Base-by-base conservation (phyloP, 2,797 vertebrate species). In the Alfaro cultratus region DNA sequence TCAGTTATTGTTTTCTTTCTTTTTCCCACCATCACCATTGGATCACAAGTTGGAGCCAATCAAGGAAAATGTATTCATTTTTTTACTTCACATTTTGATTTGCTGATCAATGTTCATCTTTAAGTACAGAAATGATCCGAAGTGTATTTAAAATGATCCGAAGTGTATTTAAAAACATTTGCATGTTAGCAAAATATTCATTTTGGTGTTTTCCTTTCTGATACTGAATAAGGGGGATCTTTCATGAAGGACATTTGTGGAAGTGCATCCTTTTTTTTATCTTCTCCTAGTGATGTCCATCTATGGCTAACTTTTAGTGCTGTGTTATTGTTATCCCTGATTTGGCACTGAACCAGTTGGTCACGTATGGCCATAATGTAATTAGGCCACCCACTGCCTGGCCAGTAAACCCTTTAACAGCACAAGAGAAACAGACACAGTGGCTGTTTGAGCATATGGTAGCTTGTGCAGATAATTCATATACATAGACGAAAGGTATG, bases 381-480 rank as follows among this genome's bases (percentile, higher is more conserved):
- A 95, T 95, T 94, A 94, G 85, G 85, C 82, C 83, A 82, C 88
- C 87, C 88, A 90, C 87, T 49, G 88, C 91, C 91, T 87, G 92
- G 78, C 85, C 90, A 78, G 83, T 92, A 93, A 94, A 93, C 91
- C 89, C 77, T 82, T 86, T 92, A 91, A 92, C 83, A 82, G 83
- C 89, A 88, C 90, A 74, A 83, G 80, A 43, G 79, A 83, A 72
- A 77, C 60, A 2, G 46, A 77, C 83, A 85, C 77, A 80, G 39
- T 15, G 83, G 51, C 79, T 82, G 41, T 72, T 90, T 82, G 84
- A 75, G 84, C 76, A 78, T 75, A 83, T 73, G 68, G 83, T 78
- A 80, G 49, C 80, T 86, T 73, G 78, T 85, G 29, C 29, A 62
- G 29, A 34, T 34, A 62, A 62, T 68, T 68, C 64, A 41, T 23